Percentiles rank a stretch among this genome's conserved stretches.
phyloP scores from a whole-genome alignment of 2,797 vertebrate species.

The Hirundo rustica region DNA sequence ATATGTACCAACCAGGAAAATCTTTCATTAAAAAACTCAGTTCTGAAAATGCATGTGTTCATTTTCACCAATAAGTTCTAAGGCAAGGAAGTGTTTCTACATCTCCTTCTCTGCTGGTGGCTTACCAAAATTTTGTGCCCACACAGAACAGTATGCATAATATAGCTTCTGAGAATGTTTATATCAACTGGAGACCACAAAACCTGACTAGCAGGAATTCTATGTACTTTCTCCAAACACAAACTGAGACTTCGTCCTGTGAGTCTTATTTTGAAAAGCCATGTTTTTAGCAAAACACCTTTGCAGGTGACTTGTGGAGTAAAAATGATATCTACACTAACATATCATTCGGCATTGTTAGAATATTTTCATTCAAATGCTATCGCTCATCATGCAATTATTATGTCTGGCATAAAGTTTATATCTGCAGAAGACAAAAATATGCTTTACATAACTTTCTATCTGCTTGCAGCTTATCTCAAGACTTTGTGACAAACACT shows the following conservation, averaged over 20 bases:
- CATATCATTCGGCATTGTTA: neutral
- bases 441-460: neutral
- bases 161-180: neutral
- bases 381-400: neutral
- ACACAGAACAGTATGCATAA: neutral
- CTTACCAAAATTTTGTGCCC: neutral
- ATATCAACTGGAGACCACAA: neutral
- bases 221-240: neutral
- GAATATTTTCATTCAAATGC: neutral
- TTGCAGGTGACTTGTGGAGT: neutral
- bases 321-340: neutral
- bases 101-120: neutral
- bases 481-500: neutral
- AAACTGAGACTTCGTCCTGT: neutral
- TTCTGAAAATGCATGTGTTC: neutral
- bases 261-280: neutral
- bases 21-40: neutral
- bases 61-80: slow-evolving; percentile 5
- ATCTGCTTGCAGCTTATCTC: neutral
- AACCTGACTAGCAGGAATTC: neutral
- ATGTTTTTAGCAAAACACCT: neutral
- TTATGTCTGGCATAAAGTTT: neutral
- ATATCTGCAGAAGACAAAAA: neutral
- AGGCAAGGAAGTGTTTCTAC: neutral
- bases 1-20: neutral